Conservation (phyloP, 2,113 vertebrate genomes). For the Periophthalmus modestus region DNA sequence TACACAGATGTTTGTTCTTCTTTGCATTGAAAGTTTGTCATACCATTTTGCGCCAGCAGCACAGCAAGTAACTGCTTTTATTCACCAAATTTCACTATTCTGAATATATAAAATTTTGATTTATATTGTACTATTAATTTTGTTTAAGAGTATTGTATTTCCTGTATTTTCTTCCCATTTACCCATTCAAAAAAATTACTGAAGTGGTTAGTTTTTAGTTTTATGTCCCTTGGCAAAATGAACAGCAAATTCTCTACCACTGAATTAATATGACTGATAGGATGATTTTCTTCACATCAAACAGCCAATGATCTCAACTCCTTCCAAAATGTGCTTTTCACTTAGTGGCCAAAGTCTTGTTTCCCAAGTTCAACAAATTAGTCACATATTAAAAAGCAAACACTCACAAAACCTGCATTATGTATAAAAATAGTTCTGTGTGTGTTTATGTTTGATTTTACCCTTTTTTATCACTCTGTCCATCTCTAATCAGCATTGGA, state of each 20-base stretch:
- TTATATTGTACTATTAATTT: neutral
- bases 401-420: neutral
- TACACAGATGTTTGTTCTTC: too few relatives aligned
- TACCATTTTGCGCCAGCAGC: neutral
- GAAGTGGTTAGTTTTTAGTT: too few relatives aligned
- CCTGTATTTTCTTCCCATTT: too few relatives aligned
- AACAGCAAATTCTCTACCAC: too few relatives aligned
- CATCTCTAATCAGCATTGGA: constrained; percentile 48
- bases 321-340: neutral
- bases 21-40: neutral
- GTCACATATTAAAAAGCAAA: neutral
- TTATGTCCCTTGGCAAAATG: too few relatives aligned
- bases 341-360: too few relatives aligned
- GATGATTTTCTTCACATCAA: too few relatives aligned
- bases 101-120: neutral
- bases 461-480: constrained; percentile 22
- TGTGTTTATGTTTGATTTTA: constrained; percentile 44
- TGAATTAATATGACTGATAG: too few relatives aligned
- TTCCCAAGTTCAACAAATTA: neutral
- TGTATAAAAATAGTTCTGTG: neutral
- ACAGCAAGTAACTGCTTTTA: neutral
- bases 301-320: too few relatives aligned
- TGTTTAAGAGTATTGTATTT: too few relatives aligned
- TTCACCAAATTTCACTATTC: neutral
- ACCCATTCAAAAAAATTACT: too few relatives aligned